Conservation (phyloP, 2,888 invertebrate species). For the Lissocephala sabroskyi region DNA sequence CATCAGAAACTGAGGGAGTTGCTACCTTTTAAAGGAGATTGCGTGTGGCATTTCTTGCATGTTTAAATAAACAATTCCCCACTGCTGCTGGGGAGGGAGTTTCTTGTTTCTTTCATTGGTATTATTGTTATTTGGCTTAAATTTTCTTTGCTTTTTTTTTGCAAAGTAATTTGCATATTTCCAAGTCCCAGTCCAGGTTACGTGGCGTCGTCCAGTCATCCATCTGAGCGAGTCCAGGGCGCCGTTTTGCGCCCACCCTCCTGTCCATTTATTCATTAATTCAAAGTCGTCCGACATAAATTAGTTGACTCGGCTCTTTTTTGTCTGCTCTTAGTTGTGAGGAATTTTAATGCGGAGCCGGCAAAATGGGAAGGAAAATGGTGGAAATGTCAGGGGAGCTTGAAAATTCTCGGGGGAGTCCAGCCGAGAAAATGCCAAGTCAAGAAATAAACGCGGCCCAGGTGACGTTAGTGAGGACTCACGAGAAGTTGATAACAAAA, state of each 20-base stretch:
- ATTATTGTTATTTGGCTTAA: background rate
- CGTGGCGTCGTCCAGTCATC: no score
- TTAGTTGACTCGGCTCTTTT: slow-evolving; percentile 53
- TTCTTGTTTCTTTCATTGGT: slow-evolving; percentile 10
- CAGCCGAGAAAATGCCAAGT: no score
- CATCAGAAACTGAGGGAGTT: no score
- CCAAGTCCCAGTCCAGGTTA: slow-evolving; percentile 6
- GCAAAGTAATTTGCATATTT: slow-evolving; percentile 53
- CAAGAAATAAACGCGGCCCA: no score
- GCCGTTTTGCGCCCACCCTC: slow-evolving; percentile 18
- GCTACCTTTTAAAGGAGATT: slow-evolving; percentile 35
- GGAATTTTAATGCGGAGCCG: slow-evolving; percentile 57
- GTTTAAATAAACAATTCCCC: slow-evolving; percentile 27
- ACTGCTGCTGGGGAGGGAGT: no score
- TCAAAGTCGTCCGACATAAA: slow-evolving; percentile 63
- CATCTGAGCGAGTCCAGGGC: no score
- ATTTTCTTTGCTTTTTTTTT: slow-evolving; percentile 24
- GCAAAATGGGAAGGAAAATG: slow-evolving; percentile 1
- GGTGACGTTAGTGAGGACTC: no score
- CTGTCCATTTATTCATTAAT: slow-evolving; percentile 64
- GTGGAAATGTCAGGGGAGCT: no score
- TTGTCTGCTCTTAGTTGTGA: slow-evolving; percentile 33
- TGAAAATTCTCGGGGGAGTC: no score
- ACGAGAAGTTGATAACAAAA: no score
- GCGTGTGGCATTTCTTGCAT: slow-evolving; percentile 49